phyloP scores from a whole-genome alignment of 2,888 invertebrate genomes.

The Pelosia muscerda region DNA sequence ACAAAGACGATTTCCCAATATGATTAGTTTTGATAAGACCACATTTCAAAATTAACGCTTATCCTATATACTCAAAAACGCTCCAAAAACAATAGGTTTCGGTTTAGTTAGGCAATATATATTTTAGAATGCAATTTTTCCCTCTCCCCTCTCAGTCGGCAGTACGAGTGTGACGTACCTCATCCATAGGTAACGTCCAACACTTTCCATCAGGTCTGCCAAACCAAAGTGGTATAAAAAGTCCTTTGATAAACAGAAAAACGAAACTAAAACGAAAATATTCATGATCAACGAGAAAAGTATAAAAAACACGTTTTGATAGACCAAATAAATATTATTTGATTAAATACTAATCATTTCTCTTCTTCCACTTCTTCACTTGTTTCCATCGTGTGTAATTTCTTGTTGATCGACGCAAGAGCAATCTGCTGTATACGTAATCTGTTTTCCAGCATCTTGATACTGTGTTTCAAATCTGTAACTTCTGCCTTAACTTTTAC shows the following conservation, averaged over 20 bases:
- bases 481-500: slow-evolving; percentile 83
- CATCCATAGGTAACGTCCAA: no score
- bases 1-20: no score
- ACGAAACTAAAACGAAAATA: not conserved
- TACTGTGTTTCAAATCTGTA: slow-evolving; percentile 74
- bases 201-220: no score
- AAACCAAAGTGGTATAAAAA: no score
- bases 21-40: no score
- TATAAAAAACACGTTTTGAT: slow-evolving; percentile 5
- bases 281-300: slow-evolving; percentile 7
- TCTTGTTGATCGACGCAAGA: slow-evolving; percentile 67
- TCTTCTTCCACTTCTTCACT: slow-evolving; percentile 3
- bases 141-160: no score
- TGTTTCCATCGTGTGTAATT: slow-evolving; percentile 55
- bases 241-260: not conserved
- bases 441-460: slow-evolving; percentile 73
- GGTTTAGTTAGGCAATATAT: no score
- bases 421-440: slow-evolving; percentile 74
- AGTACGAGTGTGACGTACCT: no score
- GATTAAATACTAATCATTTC: slow-evolving; percentile 8
- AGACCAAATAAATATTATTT: slow-evolving; percentile 13
- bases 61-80: no score
- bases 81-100: no score
- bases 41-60: no score
- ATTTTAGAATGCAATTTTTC: no score